phyloP scores from a whole-genome alignment of 2,113 vertebrate genomes.

The Hiodon alosoides region DNA sequence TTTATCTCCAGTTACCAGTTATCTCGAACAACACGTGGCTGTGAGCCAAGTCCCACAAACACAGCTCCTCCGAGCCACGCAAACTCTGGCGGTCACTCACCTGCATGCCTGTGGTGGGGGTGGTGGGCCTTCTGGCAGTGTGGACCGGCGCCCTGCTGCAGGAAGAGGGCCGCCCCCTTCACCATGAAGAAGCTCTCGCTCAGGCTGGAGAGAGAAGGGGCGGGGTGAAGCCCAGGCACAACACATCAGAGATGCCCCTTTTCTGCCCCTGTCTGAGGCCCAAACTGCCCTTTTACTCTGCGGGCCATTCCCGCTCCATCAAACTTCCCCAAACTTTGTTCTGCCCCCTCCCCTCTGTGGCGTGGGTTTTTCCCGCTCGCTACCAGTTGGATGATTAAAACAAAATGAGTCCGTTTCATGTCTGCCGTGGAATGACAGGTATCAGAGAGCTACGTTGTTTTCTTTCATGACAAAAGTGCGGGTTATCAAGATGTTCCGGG shows the following conservation, averaged over 20 bases:
- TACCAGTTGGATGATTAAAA: too few species aligned
- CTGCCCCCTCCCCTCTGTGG: too few species aligned
- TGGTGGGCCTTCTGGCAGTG: conserved; percentile 79
- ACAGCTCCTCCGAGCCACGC: background rate
- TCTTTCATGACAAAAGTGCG: too few species aligned
- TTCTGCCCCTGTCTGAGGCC: background rate
- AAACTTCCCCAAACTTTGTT: too few species aligned
- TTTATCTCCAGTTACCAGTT: background rate
- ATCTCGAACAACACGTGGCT: too few species aligned
- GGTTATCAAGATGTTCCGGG: too few species aligned
- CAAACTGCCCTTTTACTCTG: background rate
- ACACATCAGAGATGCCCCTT: background rate
- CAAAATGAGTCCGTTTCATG: too few species aligned
- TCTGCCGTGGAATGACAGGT: too few species aligned
- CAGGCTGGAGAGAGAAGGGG: conserved; percentile 66
- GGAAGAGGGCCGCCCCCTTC: conserved; percentile 89
- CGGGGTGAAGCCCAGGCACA: background rate
- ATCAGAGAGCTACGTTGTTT: too few species aligned
- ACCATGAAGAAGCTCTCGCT: conserved; percentile 99
- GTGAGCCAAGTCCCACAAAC: too few species aligned
- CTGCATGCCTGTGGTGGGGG: conserved; percentile 81
- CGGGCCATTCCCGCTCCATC: background rate
- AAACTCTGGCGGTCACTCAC: conserved; percentile 50
- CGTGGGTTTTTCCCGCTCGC: too few species aligned
- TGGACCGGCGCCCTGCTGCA: conserved; percentile 85